Conservation (phyloP, 2,797 vertebrate genomes). For the Poeciliopsis gracilis region DNA sequence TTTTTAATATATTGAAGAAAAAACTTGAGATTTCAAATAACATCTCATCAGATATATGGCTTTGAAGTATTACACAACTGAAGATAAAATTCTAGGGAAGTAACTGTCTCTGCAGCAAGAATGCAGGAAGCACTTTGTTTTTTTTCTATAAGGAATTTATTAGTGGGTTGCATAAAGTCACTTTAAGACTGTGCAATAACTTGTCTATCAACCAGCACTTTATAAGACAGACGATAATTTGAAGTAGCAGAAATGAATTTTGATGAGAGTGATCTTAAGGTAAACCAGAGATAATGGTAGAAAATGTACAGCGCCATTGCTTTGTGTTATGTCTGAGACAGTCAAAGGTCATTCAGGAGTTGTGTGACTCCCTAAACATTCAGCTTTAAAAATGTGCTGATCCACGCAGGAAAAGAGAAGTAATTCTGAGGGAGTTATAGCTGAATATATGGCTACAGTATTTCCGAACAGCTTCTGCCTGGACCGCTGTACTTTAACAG, state of each 20-base stretch:
- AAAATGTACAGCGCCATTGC: slow-evolving; percentile 16
- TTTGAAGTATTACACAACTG: not conserved
- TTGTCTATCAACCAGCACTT: slow-evolving; percentile 35
- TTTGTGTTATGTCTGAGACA: slow-evolving; percentile 30
- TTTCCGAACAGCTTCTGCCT: slow-evolving; percentile 20
- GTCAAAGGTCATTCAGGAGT: slow-evolving; percentile 39
- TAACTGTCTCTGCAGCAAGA: slow-evolving; percentile 16
- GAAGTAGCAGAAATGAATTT: slow-evolving; percentile 13
- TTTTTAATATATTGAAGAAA: not conserved
- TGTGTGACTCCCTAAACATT: slow-evolving; percentile 30
- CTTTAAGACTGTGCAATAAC: slow-evolving; percentile 2
- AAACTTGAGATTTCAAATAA: not conserved
- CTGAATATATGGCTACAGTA: not conserved
- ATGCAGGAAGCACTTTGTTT: slow-evolving; percentile 32
- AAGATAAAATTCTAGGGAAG: not conserved
- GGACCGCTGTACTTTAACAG: not conserved
- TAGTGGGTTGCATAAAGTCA: slow-evolving; percentile 45
- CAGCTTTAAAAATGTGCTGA: slow-evolving; percentile 32
- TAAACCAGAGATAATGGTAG: slow-evolving; percentile 53
- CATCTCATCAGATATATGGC: not conserved
- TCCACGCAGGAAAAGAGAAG: slow-evolving; percentile 24
- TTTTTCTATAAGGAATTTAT: slow-evolving; percentile 23
- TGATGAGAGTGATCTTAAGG: slow-evolving; percentile 49
- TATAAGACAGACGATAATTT: slow-evolving; percentile 30
- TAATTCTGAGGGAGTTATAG: slow-evolving; percentile 15